A percentile compares a stretch with the other conserved stretches of the same genome.
Conservation (phyloP, 1,140 invertebrate genomes). For the Zeugodacus cucurbitae region DNA sequence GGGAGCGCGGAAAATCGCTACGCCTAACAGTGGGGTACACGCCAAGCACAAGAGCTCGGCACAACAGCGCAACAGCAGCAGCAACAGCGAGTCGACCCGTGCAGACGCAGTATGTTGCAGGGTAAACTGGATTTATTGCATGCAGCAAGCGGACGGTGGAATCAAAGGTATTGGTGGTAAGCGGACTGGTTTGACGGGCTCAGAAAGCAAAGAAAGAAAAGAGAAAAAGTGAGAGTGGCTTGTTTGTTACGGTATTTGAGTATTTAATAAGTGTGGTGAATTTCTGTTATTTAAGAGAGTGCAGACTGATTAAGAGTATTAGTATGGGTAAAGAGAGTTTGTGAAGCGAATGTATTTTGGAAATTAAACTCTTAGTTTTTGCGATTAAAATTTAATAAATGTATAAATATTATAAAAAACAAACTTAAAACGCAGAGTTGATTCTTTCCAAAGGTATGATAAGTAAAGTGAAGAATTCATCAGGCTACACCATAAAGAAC, state of each 20-base stretch:
- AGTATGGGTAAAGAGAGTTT: neutral
- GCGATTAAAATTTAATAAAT: no score
- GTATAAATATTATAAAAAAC: no score
- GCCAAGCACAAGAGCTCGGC: neutral
- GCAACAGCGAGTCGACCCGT: neutral
- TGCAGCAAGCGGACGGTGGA: neutral
- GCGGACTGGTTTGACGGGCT: neutral
- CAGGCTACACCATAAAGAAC: no score
- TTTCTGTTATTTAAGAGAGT: neutral
- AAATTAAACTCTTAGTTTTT: neutral
- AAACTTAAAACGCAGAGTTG: neutral
- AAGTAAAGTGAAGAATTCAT: no score
- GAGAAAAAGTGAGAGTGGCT: neutral
- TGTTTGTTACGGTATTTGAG: neutral
- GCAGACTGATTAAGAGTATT: neutral
- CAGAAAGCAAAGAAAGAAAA: neutral
- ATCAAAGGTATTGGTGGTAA: neutral
- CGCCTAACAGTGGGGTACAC: neutral
- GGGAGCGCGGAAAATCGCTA: constrained; percentile 19
- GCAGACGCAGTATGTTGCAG: constrained; percentile 3
- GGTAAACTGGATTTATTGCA: neutral
- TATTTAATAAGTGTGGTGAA: neutral
- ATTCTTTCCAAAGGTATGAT: no score
- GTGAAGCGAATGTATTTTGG: neutral
- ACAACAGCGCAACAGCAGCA: neutral